Evolutionary conservation across 1,140 invertebrate species (phyloP).

Genomic region (Stegodyphus dumicola): DNA sequence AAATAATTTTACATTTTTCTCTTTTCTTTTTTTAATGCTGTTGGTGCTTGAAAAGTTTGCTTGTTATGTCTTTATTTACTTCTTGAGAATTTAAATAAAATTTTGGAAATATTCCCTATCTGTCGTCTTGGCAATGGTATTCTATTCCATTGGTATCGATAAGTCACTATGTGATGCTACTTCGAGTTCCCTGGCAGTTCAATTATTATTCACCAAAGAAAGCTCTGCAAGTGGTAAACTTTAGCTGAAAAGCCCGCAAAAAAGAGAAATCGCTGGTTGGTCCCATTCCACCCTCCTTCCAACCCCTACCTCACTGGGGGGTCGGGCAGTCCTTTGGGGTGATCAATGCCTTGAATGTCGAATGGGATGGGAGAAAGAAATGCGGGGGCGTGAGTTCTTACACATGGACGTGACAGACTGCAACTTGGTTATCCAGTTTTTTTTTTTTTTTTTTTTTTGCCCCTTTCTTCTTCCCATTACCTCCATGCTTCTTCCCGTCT

Average conservation of each 20-base stretch:
- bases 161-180: too few relatives aligned
- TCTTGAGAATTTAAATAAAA: too few relatives aligned
- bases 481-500: too few relatives aligned
- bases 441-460: background rate
- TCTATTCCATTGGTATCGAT: too few relatives aligned
- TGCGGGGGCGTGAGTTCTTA: conserved; percentile 26
- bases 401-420: conserved; percentile 14
- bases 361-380: background rate
- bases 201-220: conserved; percentile 28
- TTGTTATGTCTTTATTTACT: too few relatives aligned
- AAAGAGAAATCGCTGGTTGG: background rate
- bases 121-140: too few relatives aligned
- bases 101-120: too few relatives aligned
- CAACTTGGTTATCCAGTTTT: background rate
- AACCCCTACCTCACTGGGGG: background rate
- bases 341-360: conserved; percentile 38
- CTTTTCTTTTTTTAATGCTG: too few relatives aligned
- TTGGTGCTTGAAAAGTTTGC: too few relatives aligned
- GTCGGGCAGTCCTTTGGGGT: background rate
- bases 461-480: too few relatives aligned
- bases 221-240: conserved; percentile 20
- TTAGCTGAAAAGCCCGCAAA: conserved; percentile 1
- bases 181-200: background rate
- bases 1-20: too few relatives aligned
- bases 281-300: background rate